A percentile compares a stretch with the other conserved stretches of the same genome.
These are phyloP conservation scores for Styela clava DNA, from an alignment of 23 tunicate species.

Conservation along the genomic window DNA sequence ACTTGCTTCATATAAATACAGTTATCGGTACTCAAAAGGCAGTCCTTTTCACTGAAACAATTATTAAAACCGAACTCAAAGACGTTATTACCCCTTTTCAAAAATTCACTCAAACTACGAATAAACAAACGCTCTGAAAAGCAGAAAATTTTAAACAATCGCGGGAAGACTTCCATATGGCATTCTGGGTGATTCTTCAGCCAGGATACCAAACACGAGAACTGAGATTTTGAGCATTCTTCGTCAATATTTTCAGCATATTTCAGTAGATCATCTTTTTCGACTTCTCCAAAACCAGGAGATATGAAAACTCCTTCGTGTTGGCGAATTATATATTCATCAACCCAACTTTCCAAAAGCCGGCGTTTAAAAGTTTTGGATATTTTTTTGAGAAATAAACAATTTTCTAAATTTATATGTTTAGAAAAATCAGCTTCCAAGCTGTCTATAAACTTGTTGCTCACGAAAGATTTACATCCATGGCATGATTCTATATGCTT, in stretches of 20 bases:
- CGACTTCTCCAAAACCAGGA: background rate
- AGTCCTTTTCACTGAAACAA: too few species aligned
- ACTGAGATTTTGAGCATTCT: background rate
- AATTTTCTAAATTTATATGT: too few species aligned
- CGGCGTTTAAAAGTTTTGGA: background rate
- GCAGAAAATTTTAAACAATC: too few species aligned
- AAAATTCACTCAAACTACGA: too few species aligned
- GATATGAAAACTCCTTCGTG: background rate
- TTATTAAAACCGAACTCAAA: too few species aligned
- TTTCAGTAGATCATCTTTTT: background rate
- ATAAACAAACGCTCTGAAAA: too few species aligned
- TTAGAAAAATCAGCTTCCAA: background rate
- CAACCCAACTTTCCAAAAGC: background rate
- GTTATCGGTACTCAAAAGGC: background rate
- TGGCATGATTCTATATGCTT: too few species aligned
- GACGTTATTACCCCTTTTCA: too few species aligned
- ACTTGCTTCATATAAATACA: background rate
- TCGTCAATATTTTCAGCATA: background rate
- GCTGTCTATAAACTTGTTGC: background rate
- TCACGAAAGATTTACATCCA: too few species aligned
- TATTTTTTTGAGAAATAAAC: background rate
- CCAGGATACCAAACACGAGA: background rate
- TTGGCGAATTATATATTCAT: background rate
- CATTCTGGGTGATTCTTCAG: background rate
- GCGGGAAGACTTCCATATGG: background rate